Evolutionary conservation across 2,888 invertebrate species (phyloP).

Genomic region (Sarcophaga subvicina): DNA sequence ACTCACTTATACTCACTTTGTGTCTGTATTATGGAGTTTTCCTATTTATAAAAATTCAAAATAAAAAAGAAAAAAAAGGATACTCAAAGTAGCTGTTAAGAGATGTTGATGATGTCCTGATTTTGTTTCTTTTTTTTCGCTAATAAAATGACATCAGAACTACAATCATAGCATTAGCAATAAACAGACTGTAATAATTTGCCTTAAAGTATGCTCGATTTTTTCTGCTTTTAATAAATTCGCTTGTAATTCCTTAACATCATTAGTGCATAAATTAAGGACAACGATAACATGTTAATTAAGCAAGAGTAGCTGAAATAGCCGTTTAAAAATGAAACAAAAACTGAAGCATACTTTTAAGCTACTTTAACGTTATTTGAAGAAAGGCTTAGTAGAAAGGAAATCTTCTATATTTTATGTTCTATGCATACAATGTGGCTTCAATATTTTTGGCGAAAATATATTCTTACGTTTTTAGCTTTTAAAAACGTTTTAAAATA

Average conservation of each 20-base stretch:
- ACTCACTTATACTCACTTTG: conserved; percentile 35
- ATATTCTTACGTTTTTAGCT: too few species aligned
- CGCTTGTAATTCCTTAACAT: conserved; percentile 36
- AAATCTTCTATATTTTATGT: too few species aligned
- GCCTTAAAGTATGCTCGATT: conserved; percentile 40
- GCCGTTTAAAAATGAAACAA: background rate
- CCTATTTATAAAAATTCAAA: conserved; percentile 19
- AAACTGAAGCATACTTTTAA: background rate
- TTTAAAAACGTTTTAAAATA: too few species aligned
- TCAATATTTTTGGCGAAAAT: too few species aligned
- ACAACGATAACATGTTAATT: conserved; percentile 35
- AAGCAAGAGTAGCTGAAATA: background rate
- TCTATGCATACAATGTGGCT: too few species aligned
- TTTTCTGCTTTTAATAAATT: background rate
- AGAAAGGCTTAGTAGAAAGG: too few species aligned
- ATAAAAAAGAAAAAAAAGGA: conserved; percentile 38
- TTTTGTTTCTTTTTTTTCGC: conserved; percentile 28
- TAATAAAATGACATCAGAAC: conserved; percentile 11
- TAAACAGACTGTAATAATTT: conserved; percentile 39
- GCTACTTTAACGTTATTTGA: background rate
- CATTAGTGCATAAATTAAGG: conserved; percentile 57
- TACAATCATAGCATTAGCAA: conserved; percentile 1
- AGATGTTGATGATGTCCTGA: conserved; percentile 67
- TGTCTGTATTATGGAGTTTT: conserved; percentile 1
- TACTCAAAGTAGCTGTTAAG: conserved; percentile 64